Conservation (phyloP, 2,888 invertebrate genomes). For the Ypsolopha sequella region DNA sequence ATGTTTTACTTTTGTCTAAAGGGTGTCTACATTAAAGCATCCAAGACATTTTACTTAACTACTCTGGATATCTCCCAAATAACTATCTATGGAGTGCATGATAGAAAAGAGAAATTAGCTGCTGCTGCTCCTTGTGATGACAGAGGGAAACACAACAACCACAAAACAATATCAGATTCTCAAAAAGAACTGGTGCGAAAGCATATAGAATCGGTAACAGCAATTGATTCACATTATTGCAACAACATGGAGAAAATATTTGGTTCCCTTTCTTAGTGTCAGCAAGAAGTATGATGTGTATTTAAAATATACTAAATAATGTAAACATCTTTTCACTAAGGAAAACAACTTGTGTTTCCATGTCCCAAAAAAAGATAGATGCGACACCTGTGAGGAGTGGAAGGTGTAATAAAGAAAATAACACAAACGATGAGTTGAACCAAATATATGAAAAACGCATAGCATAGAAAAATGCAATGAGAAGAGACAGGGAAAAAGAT, state of each 20-base stretch:
- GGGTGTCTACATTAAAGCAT: conserved; percentile 5
- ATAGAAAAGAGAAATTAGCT: conserved; percentile 1
- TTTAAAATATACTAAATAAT: no score
- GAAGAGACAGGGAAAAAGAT: conserved; percentile 2
- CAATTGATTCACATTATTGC: conserved; percentile 10
- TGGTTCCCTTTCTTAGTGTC: conserved; percentile 8
- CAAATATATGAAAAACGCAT: conserved; percentile 2
- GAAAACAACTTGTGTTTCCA: conserved; percentile 9
- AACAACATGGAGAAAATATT: conserved; percentile 6
- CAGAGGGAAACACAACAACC: conserved; percentile 1
- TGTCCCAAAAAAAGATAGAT: conserved; percentile 9
- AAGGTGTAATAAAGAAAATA: conserved; percentile 1
- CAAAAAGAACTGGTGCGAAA: conserved; percentile 4
- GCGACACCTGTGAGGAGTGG: conserved; percentile 7
- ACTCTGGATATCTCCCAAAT: conserved; percentile 9
- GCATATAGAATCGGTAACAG: conserved; percentile 10
- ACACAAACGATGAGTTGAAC: not conserved
- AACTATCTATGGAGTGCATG: conserved; percentile 6
- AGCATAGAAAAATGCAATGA: conserved; percentile 2
- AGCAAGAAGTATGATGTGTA: conserved; percentile 9
- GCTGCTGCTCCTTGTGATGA: not conserved
- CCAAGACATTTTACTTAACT: conserved; percentile 7
- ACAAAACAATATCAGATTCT: not conserved
- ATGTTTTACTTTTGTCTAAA: conserved; percentile 7
- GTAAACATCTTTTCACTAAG: conserved; percentile 6